phyloP scores from a whole-genome alignment of 64 coral and sea anemone genomes.

The Stichodactyla mertensii region DNA sequence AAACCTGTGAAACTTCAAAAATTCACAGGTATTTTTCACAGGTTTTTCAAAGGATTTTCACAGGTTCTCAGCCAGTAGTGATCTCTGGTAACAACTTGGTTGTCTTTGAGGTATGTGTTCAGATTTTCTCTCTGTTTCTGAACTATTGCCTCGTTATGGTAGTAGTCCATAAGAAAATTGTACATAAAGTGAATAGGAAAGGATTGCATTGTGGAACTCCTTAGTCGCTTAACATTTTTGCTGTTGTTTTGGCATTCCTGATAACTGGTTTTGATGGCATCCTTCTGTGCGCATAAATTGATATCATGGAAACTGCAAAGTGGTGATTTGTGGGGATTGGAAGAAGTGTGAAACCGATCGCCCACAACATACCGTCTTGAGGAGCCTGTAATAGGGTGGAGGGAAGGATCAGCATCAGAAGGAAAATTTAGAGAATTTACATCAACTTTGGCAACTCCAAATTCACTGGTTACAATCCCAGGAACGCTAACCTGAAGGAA shows the following conservation, averaged over 20 bases:
- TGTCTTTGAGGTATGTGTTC: no score
- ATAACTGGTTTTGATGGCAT: constrained; percentile 23
- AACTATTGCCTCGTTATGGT: no score
- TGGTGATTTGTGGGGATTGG: constrained; percentile 39
- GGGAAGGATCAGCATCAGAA: background rate
- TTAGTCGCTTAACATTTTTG: background rate
- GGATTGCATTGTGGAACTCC: no score
- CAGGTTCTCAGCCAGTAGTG: no score
- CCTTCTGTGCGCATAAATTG: constrained; percentile 16
- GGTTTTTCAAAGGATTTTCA: no score
- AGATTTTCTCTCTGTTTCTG: no score
- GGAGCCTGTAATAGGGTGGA: background rate
- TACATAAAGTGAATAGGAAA: no score
- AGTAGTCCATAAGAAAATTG: no score
- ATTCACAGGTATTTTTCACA: no score
- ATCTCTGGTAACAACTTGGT: no score
- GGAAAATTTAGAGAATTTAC: background rate
- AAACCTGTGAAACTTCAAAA: no score
- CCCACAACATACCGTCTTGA: background rate
- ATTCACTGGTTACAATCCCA: background rate
- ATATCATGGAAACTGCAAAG: constrained; percentile 38
- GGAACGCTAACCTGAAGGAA: constrained; percentile 9
- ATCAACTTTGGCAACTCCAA: background rate
- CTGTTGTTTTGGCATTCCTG: constrained; percentile 14
- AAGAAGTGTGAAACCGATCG: constrained; percentile 23